Percentiles rank a stretch among this genome's conserved stretches.
These are phyloP conservation scores for Andrena dorsata DNA, from an alignment of 2,888 invertebrate genomes.

Conservation along the genomic window DNA sequence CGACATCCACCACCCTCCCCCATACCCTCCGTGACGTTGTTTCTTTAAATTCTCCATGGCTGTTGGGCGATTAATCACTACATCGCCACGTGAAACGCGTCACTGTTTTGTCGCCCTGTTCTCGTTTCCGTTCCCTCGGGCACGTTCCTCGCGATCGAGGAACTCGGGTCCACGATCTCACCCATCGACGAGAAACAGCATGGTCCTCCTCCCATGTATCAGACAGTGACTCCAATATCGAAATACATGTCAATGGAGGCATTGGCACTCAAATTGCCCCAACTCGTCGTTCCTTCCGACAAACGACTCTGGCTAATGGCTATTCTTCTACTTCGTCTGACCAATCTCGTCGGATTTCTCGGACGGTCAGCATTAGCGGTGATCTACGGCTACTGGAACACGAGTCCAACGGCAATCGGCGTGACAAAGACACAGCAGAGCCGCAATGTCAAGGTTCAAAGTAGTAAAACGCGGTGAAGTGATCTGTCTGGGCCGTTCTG, in stretches of 20 bases:
- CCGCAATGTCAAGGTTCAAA: conserved; percentile 60
- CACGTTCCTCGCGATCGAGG: not conserved
- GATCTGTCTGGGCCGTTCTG: conserved; percentile 9
- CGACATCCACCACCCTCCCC: conserved; percentile 1
- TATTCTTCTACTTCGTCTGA: conserved; percentile 47
- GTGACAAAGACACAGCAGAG: conserved; percentile 26
- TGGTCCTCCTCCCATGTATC: not conserved
- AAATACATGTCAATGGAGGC: conserved; percentile 20
- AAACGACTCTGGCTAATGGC: conserved; percentile 44
- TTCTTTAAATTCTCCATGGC: conserved; percentile 30
- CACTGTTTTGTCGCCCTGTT: conserved; percentile 1
- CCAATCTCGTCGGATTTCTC: conserved; percentile 53
- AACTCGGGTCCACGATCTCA: not conserved
- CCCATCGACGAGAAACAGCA: not conserved
- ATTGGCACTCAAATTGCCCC: conserved; percentile 30
- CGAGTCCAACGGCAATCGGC: conserved; percentile 1
- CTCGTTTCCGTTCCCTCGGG: conserved; percentile 2
- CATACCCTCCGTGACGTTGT: not conserved
- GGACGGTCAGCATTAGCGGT: conserved; percentile 40
- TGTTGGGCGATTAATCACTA: conserved; percentile 26
- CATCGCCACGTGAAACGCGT: not conserved
- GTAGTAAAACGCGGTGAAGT: conserved; percentile 15
- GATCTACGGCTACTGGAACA: conserved; percentile 14
- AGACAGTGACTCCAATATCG: conserved; percentile 3
- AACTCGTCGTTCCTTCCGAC: conserved; percentile 29